These are phyloP conservation scores for Coregonus sp. DNA, from an alignment of 2,797 vertebrate genomes.

Conservation along the genomic window DNA sequence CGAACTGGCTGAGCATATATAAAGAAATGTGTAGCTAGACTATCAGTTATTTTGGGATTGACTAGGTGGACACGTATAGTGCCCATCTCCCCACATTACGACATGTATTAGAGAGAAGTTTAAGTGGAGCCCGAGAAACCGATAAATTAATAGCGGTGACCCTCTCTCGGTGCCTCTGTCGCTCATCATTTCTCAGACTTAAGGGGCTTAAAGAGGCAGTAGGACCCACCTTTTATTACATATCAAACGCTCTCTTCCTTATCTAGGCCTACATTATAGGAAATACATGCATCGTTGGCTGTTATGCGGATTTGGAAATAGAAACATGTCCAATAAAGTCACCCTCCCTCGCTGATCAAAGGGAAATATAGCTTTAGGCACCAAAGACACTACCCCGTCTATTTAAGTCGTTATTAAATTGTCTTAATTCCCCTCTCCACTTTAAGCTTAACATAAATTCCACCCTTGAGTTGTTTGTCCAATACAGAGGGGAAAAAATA, in stretches of 20 bases:
- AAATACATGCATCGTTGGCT: slow-evolving; percentile 71
- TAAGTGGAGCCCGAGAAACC: slow-evolving; percentile 73
- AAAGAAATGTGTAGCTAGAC: slow-evolving; percentile 11
- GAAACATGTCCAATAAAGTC: slow-evolving; percentile 75
- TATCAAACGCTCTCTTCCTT: slow-evolving; percentile 71
- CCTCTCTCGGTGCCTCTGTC: slow-evolving; percentile 78
- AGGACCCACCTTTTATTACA: slow-evolving; percentile 75
- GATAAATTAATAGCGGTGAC: slow-evolving; percentile 81
- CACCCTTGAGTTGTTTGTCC: slow-evolving; percentile 61
- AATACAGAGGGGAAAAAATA: slow-evolving; percentile 20
- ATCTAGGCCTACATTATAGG: slow-evolving; percentile 67
- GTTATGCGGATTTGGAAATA: slow-evolving; percentile 77
- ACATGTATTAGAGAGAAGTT: slow-evolving; percentile 79
- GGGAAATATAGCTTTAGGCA: slow-evolving; percentile 67
- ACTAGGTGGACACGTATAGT: slow-evolving; percentile 48
- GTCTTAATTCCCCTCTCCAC: slow-evolving; percentile 65
- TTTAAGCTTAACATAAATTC: slow-evolving; percentile 57
- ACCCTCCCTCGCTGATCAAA: slow-evolving; percentile 72
- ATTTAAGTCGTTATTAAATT: slow-evolving; percentile 72
- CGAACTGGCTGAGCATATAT: slow-evolving; percentile 35
- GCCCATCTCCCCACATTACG: slow-evolving; percentile 68
- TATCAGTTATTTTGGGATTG: slow-evolving; percentile 20
- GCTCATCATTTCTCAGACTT: slow-evolving; percentile 82
- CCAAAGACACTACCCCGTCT: slow-evolving; percentile 56
- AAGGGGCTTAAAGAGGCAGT: slow-evolving; percentile 79